Evolutionary conservation across 2,113 vertebrate species (phyloP).

Genomic region (Pterocles burchelli): DNA sequence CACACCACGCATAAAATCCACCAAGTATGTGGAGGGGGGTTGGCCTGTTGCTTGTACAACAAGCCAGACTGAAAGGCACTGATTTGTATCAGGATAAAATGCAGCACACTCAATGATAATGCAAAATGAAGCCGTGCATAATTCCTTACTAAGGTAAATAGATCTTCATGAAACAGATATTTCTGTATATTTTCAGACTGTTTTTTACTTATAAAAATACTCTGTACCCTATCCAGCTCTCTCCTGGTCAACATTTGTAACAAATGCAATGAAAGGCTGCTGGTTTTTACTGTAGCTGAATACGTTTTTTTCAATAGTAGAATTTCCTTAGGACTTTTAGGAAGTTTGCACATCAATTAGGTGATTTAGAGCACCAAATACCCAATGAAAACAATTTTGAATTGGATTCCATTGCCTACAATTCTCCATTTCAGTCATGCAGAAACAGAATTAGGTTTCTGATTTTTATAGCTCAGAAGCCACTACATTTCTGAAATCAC

Average conservation of each 20-base stretch:
- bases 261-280: not conserved
- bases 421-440: not conserved
- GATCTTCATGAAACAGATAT: not conserved
- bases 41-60: not conserved
- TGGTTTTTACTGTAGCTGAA: not conserved
- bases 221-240: not conserved
- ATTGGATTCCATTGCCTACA: not conserved
- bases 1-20: not conserved
- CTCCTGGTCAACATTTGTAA: not conserved
- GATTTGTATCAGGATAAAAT: not conserved
- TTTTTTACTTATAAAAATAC: not conserved
- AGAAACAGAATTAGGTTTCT: not conserved
- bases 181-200: not conserved
- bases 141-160: not conserved
- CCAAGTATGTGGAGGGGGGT: fast-evolving
- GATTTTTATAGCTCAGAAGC: not conserved
- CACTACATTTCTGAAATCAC: not conserved
- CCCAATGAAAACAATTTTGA: not conserved
- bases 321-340: not conserved
- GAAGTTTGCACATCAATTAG: not conserved
- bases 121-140: not conserved
- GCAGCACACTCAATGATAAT: not conserved
- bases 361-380: not conserved
- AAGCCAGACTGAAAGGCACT: not conserved
- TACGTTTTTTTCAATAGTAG: not conserved